Evolutionary conservation across 2,888 invertebrate species (phyloP), one percentile per base, ranked within the genome.

Genomic region (Theodoxus fluviatilis): DNA sequence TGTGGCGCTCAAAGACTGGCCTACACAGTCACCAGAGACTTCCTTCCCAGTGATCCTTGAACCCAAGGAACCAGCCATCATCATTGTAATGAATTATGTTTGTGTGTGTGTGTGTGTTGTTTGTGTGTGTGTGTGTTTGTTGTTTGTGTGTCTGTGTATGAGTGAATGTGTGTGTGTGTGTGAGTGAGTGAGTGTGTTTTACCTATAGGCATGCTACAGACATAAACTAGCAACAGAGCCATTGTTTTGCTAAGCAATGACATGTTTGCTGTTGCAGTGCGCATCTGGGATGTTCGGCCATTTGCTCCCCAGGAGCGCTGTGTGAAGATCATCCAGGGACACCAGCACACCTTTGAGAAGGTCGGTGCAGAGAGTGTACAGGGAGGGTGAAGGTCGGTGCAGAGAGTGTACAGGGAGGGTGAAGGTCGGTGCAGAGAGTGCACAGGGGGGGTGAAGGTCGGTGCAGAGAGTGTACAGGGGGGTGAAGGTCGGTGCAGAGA

Each of bases 321-420:
- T 87, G 93, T 96, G 0, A 96, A 96, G 88, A 92, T 96, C 35
- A 79, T 96, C 76, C 91, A 92, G 15, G 96, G 98, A 0, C 97
- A 98, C 89, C 95, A 95, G 82, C 98, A 98, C 88, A 98, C 96
- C 89, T 98, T 97, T 87, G 98, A 98, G 89, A 95, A 95, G 88
- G 91, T 90, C 75, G 61, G 73, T 65, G 15, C 15, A 18, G 4
- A 3, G 2, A 3, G 25, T n/a, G n/a, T n/a, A n/a, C n/a, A n/a
- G n/a, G n/a, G n/a, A n/a, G n/a, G n/a, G n/a, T n/a, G n/a, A n/a
- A n/a, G n/a, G n/a, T n/a, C n/a, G n/a, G n/a, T n/a, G n/a, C n/a
- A n/a, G n/a, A n/a, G n/a, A n/a, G n/a, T n/a, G n/a, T n/a, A n/a
- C n/a, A n/a, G n/a, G n/a, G n/a, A n/a, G n/a, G n/a, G n/a, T n/a